Percentiles rank a stretch among this genome's conserved stretches.
Conservation (phyloP, 2,797 vertebrate species). For the Cyclopterus lumpus region DNA sequence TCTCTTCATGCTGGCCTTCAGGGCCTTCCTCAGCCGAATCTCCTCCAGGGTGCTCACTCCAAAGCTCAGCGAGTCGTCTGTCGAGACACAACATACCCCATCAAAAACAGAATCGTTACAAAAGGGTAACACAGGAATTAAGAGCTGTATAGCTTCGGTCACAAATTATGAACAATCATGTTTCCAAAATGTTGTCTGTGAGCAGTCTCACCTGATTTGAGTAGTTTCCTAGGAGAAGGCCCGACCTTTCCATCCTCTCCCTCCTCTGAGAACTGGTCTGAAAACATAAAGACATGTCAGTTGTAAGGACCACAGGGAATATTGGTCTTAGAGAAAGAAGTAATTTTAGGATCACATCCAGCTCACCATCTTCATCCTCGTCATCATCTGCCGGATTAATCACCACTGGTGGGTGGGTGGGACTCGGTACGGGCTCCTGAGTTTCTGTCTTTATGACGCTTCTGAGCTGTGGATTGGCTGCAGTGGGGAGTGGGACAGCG, state of each 20-base stretch:
- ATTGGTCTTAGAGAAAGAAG: not conserved
- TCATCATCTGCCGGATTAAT: conserved; percentile 97
- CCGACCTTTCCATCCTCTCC: conserved; percentile 88
- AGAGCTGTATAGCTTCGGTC: too few species aligned
- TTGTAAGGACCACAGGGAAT: not conserved
- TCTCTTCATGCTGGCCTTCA: conserved; percentile 89
- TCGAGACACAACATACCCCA: not conserved
- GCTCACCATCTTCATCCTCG: conserved; percentile 92
- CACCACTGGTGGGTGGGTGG: conserved; percentile 96
- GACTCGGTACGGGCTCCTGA: conserved; percentile 94
- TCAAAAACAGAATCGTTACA: not conserved
- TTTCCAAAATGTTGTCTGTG: not conserved
- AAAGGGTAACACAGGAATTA: not conserved
- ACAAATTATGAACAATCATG: not conserved
- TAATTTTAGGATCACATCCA: not conserved
- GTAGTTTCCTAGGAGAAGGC: conserved; percentile 82
- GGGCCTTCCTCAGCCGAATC: conserved; percentile 90
- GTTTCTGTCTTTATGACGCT: conserved; percentile 92
- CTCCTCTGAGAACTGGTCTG: conserved; percentile 96
- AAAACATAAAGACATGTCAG: conserved; percentile 34
- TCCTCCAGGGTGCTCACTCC: conserved; percentile 95
- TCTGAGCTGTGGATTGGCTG: conserved; percentile 89
- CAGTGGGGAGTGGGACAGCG: conserved; percentile 80
- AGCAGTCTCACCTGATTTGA: conserved; percentile 81
- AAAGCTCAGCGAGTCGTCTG: conserved; percentile 90